Conservation (phyloP, 2,113 vertebrate genomes). For the Oreochromis spilurus region DNA sequence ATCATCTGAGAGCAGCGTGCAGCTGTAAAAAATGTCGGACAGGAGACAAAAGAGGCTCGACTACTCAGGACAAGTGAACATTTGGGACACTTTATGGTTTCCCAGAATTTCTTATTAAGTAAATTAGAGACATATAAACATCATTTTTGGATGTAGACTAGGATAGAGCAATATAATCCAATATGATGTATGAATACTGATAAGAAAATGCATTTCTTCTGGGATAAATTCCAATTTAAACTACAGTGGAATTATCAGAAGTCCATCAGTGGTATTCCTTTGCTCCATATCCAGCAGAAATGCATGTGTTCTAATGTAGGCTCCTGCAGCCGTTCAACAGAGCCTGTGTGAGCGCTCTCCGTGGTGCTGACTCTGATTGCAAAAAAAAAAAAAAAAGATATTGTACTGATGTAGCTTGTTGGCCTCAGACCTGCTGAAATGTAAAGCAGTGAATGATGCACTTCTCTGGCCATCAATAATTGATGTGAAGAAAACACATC, state of each 20-base stretch:
- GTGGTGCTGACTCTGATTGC: neutral
- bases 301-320: neutral
- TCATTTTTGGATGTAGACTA: neutral
- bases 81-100: neutral
- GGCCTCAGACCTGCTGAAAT: slow-evolving; percentile 27
- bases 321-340: neutral
- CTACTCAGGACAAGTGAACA: neutral
- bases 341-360: neutral
- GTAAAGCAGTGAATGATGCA: slow-evolving; percentile 12
- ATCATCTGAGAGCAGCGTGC: neutral
- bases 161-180: neutral
- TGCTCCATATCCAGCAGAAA: neutral
- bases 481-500: slow-evolving; percentile 42
- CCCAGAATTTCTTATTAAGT: neutral
- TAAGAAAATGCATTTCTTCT: neutral
- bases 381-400: neutral
- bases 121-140: neutral
- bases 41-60: neutral
- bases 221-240: neutral
- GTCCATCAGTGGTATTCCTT: neutral
- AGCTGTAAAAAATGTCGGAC: neutral
- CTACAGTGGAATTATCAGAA: neutral
- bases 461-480: slow-evolving; percentile 41
- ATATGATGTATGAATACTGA: neutral
- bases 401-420: neutral